Conservation (phyloP, 2,113 vertebrate genomes). For the Misgurnus mizolepis region DNA sequence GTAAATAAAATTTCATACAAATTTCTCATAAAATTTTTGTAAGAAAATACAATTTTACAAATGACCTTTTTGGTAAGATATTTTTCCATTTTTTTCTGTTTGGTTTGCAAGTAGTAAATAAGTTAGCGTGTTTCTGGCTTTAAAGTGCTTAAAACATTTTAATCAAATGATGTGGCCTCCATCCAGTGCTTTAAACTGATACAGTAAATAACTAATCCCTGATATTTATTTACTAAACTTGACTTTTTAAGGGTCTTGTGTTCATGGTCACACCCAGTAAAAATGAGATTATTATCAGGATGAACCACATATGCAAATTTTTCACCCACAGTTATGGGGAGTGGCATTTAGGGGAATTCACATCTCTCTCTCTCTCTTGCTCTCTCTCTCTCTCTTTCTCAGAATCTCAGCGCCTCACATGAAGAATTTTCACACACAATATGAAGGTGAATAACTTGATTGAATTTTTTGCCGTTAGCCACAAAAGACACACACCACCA, state of each 20-base stretch:
- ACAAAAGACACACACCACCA: slow-evolving; percentile 2
- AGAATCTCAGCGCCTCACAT: background rate
- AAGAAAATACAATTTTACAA: too few species aligned
- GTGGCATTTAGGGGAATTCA: slow-evolving; percentile 65
- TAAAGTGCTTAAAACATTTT: too few species aligned
- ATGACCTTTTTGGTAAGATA: too few species aligned
- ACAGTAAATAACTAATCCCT: background rate
- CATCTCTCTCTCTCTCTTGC: background rate
- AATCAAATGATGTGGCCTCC: background rate
- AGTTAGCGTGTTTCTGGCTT: too few species aligned
- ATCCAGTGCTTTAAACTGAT: background rate
- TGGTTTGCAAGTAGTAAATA: too few species aligned
- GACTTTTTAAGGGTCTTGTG: slow-evolving; percentile 47
- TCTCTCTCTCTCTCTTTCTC: too few species aligned
- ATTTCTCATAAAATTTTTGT: too few species aligned
- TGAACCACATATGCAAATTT: slow-evolving; percentile 73
- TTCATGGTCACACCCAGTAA: slow-evolving; percentile 69
- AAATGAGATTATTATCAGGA: slow-evolving; percentile 66
- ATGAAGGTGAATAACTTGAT: slow-evolving; percentile 23
- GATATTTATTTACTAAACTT: background rate
- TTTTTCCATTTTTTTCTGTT: too few species aligned
- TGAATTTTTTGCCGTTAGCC: slow-evolving; percentile 23
- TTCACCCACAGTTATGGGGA: slow-evolving; percentile 54
- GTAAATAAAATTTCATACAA: too few species aligned
- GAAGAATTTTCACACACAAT: background rate